phyloP scores from a whole-genome alignment of 1,140 invertebrate species.

The Chelonus insularis region DNA sequence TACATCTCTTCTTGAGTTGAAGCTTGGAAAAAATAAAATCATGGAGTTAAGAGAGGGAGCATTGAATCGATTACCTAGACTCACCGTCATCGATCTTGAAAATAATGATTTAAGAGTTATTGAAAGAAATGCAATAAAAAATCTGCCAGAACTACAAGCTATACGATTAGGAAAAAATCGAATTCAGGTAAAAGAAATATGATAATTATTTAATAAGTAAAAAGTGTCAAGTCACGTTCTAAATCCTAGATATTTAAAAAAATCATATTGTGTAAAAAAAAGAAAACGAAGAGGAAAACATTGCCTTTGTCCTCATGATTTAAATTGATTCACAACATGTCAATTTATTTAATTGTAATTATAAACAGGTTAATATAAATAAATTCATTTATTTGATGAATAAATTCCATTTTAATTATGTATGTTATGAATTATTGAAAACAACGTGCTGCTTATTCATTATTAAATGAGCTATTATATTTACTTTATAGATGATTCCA shows the following conservation, averaged over 20 bases:
- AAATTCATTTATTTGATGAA: too few relatives aligned
- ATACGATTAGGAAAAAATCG: conserved; percentile 78
- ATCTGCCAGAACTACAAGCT: conserved; percentile 75
- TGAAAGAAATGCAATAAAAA: conserved; percentile 74
- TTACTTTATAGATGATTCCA: conserved; percentile 60
- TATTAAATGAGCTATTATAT: too few relatives aligned
- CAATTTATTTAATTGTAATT: too few relatives aligned
- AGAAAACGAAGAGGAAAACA: too few relatives aligned
- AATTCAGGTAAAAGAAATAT: conserved; percentile 60
- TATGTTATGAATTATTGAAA: too few relatives aligned
- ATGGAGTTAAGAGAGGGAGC: conserved; percentile 70
- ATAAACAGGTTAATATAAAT: too few relatives aligned
- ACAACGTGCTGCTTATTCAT: too few relatives aligned
- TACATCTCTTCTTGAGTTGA: conserved; percentile 68
- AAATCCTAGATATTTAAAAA: too few relatives aligned
- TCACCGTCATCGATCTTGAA: conserved; percentile 76
- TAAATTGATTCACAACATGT: too few relatives aligned
- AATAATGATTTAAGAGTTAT: conserved; percentile 80
- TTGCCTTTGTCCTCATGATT: too few relatives aligned
- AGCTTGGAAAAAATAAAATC: conserved; percentile 75
- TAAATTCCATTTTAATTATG: too few relatives aligned
- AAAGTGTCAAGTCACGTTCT: background rate
- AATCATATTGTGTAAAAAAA: too few relatives aligned
- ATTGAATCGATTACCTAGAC: conserved; percentile 71
- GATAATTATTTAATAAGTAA: background rate